Conservation (phyloP, 2,113 vertebrate species). For the Aphyosemion australe region DNA sequence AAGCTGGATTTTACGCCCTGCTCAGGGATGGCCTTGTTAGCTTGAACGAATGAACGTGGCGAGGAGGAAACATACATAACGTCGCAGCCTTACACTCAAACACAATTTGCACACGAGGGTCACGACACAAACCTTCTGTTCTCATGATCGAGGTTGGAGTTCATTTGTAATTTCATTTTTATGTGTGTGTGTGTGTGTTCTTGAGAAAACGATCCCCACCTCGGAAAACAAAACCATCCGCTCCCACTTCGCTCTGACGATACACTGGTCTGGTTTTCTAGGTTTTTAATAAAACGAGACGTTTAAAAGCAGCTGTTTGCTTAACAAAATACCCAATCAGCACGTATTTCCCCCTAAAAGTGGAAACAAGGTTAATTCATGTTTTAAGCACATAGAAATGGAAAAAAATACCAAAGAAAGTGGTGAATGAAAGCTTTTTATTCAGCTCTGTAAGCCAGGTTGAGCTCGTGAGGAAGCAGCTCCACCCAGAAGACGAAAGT, state of each 20-base stretch:
- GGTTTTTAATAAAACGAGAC: too few species aligned
- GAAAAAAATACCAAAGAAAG: constrained; percentile 70
- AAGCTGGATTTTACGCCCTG: constrained; percentile 81
- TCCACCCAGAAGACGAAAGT: constrained; percentile 70
- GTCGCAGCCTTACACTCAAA: constrained; percentile 81
- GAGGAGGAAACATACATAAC: constrained; percentile 72
- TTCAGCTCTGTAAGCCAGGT: too few species aligned
- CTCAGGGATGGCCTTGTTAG: constrained; percentile 86
- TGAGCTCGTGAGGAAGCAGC: constrained; percentile 65
- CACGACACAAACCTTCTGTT: constrained; percentile 33
- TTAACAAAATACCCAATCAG: constrained; percentile 50
- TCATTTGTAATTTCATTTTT: background rate
- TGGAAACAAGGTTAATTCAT: constrained; percentile 54
- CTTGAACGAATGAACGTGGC: constrained; percentile 81
- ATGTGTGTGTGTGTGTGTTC: constrained; percentile 27
- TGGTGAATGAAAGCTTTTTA: too few species aligned
- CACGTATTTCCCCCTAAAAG: constrained; percentile 8
- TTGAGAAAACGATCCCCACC: constrained; percentile 45
- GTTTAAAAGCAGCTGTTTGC: constrained; percentile 80
- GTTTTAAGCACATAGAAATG: constrained; percentile 66
- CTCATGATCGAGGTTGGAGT: constrained; percentile 6
- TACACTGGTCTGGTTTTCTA: too few species aligned
- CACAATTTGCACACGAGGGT: constrained; percentile 77
- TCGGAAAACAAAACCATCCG: too few species aligned
- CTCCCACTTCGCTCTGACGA: too few species aligned